Conservation (phyloP, 1,140 invertebrate genomes). For the Bacillus rossius region DNA sequence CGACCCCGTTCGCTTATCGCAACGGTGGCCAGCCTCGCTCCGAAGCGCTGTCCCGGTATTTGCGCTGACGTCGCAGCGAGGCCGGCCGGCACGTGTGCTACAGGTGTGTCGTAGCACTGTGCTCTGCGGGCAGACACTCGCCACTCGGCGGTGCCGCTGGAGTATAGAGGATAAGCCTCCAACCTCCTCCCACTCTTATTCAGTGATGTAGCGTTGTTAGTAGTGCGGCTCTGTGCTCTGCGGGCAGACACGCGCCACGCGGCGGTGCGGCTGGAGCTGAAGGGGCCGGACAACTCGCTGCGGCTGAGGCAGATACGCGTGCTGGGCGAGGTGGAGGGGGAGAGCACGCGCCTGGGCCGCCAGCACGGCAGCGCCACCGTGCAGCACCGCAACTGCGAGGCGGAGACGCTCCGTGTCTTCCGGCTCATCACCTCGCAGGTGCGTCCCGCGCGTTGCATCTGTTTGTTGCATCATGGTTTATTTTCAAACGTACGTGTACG, state of each 20-base stretch:
- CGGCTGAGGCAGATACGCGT: conserved; percentile 77
- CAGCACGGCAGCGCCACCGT: conserved; percentile 52
- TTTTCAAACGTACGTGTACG: too few relatives aligned
- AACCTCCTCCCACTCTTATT: too few relatives aligned
- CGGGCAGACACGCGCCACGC: conserved; percentile 45
- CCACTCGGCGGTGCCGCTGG: too few relatives aligned
- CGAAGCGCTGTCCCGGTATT: too few relatives aligned
- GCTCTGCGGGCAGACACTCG: too few relatives aligned
- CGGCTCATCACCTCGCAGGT: conserved; percentile 89
- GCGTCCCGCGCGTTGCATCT: conserved; percentile 13
- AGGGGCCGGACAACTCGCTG: conserved; percentile 86
- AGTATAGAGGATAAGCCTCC: too few relatives aligned
- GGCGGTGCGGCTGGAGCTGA: conserved; percentile 73
- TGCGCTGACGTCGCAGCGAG: too few relatives aligned
- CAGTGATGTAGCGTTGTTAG: neutral
- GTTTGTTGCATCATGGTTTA: too few relatives aligned
- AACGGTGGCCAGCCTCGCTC: too few relatives aligned
- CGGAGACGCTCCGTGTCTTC: conserved; percentile 90
- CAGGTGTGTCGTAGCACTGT: too few relatives aligned
- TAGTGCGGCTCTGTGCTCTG: neutral
- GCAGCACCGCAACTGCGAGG: conserved; percentile 82
- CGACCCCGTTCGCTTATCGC: too few relatives aligned
- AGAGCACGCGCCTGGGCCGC: conserved; percentile 39
- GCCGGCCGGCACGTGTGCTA: too few relatives aligned
- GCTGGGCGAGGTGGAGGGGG: conserved; percentile 51